Percentiles rank a stretch among this genome's conserved stretches.
Conservation (phyloP, 2,888 invertebrate species). For the Phlogophora meticulosa region DNA sequence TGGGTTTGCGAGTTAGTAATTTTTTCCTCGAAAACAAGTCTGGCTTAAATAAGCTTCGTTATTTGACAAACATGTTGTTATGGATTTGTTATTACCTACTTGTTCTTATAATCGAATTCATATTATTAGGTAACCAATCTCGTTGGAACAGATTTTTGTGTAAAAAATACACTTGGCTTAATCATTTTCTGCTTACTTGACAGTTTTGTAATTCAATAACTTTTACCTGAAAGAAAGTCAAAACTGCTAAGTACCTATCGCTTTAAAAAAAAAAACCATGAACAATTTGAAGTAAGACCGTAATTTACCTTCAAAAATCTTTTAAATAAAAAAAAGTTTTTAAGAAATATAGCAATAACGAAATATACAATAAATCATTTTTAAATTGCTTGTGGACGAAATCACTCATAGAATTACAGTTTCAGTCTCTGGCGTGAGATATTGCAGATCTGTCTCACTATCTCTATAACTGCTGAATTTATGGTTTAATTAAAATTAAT, state of each 20-base stretch:
- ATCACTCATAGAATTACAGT: constrained; percentile 5
- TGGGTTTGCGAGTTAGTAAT: too few species aligned
- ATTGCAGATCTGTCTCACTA: constrained; percentile 8
- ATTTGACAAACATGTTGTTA: too few species aligned
- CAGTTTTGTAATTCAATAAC: too few species aligned
- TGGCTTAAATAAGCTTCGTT: neutral
- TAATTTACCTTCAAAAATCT: constrained; percentile 8
- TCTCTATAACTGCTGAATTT: constrained; percentile 12
- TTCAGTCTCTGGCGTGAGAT: constrained; percentile 28
- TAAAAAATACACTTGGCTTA: too few species aligned
- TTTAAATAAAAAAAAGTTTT: constrained; percentile 10
- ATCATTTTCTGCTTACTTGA: too few species aligned
- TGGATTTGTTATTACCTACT: too few species aligned
- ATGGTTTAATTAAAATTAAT: constrained; percentile 23
- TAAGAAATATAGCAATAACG: neutral
- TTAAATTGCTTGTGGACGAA: constrained; percentile 24
- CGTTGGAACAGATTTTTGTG: too few species aligned
- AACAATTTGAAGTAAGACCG: neutral
- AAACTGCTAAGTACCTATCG: neutral
- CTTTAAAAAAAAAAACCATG: neutral
- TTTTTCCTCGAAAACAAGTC: neutral
- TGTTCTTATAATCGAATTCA: too few species aligned
- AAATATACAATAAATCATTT: constrained; percentile 18
- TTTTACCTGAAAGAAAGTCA: neutral
- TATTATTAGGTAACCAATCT: too few species aligned